Evolutionary conservation across 2,888 invertebrate species (phyloP).

Genomic region (Listrodromus nycthemerus): DNA sequence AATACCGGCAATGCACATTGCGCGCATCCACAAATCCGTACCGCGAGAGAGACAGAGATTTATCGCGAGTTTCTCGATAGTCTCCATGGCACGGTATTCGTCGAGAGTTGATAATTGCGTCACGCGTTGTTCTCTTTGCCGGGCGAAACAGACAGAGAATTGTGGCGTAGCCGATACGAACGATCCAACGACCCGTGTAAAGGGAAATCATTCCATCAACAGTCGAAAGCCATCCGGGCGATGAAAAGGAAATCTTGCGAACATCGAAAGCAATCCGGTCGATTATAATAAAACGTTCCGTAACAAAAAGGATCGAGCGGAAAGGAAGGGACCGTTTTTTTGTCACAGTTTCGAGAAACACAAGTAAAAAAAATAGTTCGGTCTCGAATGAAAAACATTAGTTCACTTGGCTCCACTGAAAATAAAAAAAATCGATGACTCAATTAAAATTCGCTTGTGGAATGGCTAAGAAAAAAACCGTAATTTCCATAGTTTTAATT

Average conservation of each 20-base stretch:
- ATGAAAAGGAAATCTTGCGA: neutral
- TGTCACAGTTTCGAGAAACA: no score
- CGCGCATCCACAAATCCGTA: neutral
- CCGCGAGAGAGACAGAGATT: constrained; percentile 21
- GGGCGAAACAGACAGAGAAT: neutral
- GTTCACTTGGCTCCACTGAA: no score
- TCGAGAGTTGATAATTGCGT: constrained; percentile 24
- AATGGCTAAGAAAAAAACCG: no score
- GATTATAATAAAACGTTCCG: no score
- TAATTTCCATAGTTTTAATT: no score
- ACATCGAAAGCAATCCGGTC: no score
- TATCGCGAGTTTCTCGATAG: constrained; percentile 37
- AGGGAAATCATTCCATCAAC: constrained; percentile 1
- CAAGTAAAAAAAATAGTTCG: no score
- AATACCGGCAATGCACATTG: constrained; percentile 40
- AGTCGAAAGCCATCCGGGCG: neutral
- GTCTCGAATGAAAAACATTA: no score
- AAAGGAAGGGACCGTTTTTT: no score
- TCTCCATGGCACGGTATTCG: constrained; percentile 19
- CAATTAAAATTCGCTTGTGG: no score
- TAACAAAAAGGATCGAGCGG: no score
- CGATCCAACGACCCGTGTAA: constrained; percentile 12
- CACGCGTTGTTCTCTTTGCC: constrained; percentile 38
- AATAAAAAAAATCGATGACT: no score
- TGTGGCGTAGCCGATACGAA: constrained; percentile 6